Base-by-base conservation (phyloP, 2,113 vertebrate genomes). In the Trogon melanurus region DNA sequence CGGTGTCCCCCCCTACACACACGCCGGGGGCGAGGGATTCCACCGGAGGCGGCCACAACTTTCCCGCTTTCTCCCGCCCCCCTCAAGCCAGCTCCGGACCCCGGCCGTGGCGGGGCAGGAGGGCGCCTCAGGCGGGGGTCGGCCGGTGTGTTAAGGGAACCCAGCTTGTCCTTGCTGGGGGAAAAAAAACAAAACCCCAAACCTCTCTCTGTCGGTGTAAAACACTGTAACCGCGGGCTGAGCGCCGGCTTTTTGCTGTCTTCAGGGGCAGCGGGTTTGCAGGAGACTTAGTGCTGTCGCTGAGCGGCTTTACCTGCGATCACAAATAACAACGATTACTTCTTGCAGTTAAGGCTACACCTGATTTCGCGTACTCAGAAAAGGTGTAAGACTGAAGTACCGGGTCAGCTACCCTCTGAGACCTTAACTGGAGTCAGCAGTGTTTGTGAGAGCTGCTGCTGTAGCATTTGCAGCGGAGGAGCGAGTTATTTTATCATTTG, bases 371-470 rank as follows among this genome's bases (percentile, higher is more conserved):
- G 1, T 48, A 20, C 30, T 62, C 12, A 54, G 6, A 36, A 82
- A 82, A 83, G 26, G n/a, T 1, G 0, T 58, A 11, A 20, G 32
- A 10, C 32, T 36, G 2, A 73, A 60, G 36, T 18, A 26, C 22
- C 26, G 29, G 72, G 34, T 50, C 48, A 47, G 0, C 27, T 16
- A 2, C 13, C 47, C n/a, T 13, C 7, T 6, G 19, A 38, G 54
- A 41, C 3, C 2, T 27, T 5, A 20, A 3, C 19, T 3, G 7
- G 14, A 16, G 14, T 66, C 61, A 26, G 25, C 4, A 1, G 16
- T 27, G 0, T 38, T 34, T 32, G 11, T 32, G 7, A 26, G 32
- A 29, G 83, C 16, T 7, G 2, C 36, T 9, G 17, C 21, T 12
- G 25, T 8, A 38, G 64, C 36, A 6, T 34, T 51, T 62, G 54